Evolutionary conservation across 2,888 invertebrate genomes (phyloP).

Genomic region (Notodromas monacha): DNA sequence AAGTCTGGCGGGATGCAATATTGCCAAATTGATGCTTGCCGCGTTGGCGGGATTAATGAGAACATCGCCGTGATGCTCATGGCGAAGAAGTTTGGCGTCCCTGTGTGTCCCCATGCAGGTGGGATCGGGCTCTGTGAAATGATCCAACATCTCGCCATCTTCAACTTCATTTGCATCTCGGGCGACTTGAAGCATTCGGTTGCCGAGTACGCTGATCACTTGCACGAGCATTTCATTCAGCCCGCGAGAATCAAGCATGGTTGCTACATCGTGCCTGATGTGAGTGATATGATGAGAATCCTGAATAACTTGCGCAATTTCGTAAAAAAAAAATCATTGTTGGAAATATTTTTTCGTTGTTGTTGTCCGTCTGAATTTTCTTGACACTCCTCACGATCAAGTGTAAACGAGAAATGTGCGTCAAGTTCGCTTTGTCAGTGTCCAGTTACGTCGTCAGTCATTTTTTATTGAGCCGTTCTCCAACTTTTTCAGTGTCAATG

Average conservation of each 20-base stretch:
- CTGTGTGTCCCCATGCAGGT: constrained; percentile 79
- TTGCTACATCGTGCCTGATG: constrained; percentile 15
- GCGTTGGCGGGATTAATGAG: constrained; percentile 62
- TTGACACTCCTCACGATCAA: too few relatives aligned
- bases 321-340: too few relatives aligned
- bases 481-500: too few relatives aligned
- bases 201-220: constrained; percentile 18
- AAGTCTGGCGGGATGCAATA: constrained; percentile 44
- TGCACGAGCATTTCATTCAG: constrained; percentile 18
- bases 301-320: too few relatives aligned
- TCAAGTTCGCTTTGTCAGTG: too few relatives aligned
- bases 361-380: too few relatives aligned
- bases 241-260: constrained; percentile 15
- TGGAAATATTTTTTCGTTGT: too few relatives aligned
- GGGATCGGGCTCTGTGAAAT: constrained; percentile 73
- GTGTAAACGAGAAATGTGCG: too few relatives aligned
- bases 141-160: constrained; percentile 65
- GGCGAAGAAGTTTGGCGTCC: constrained; percentile 35
- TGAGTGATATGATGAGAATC: too few relatives aligned
- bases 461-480: too few relatives aligned
- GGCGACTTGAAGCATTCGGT: constrained; percentile 23
- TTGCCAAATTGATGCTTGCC: constrained; percentile 63
- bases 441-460: too few relatives aligned
- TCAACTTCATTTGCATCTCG: constrained; percentile 43
- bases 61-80: constrained; percentile 53